A percentile compares a stretch with the other conserved stretches of the same genome.
Conservation (phyloP, 2,113 vertebrate genomes). For the Felis catus region DNA sequence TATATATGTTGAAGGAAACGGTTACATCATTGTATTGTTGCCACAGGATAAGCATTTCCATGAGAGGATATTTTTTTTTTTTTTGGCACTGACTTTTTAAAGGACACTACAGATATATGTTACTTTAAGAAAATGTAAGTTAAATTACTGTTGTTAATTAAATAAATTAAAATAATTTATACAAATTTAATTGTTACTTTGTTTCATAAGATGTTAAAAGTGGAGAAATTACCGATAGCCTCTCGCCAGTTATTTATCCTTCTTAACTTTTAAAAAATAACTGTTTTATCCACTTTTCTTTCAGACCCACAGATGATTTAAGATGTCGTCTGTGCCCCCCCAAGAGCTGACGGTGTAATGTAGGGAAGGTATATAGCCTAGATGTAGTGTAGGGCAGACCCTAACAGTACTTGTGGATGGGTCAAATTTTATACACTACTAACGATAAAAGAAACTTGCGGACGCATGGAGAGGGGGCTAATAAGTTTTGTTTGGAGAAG, state of each 20-base stretch:
- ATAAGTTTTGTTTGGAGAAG: not conserved
- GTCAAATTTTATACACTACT: not conserved
- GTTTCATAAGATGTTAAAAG: not conserved
- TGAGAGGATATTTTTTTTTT: conserved; percentile 43
- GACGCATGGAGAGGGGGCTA: not conserved
- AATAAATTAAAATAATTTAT: no score
- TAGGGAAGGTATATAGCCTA: not conserved
- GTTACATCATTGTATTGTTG: conserved; percentile 28
- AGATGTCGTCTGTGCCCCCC: not conserved
- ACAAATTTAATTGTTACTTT: not conserved
- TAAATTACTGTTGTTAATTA: not conserved
- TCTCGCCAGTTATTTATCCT: not conserved
- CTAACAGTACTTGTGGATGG: not conserved
- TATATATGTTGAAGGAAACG: conserved; percentile 29
- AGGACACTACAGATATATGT: not conserved
- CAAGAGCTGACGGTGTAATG: not conserved
- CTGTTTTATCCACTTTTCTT: not conserved
- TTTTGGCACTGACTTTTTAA: not conserved
- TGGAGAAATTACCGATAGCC: not conserved
- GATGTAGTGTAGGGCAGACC: not conserved
- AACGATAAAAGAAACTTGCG: not conserved
- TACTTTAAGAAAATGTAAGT: conserved; percentile 42
- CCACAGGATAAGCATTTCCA: not conserved
- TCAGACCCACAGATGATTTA: not conserved
- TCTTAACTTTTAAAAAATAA: not conserved